A percentile compares a stretch with the other conserved stretches of the same genome.
Conservation (phyloP, 2,797 vertebrate genomes). For the Sylvia borin region DNA sequence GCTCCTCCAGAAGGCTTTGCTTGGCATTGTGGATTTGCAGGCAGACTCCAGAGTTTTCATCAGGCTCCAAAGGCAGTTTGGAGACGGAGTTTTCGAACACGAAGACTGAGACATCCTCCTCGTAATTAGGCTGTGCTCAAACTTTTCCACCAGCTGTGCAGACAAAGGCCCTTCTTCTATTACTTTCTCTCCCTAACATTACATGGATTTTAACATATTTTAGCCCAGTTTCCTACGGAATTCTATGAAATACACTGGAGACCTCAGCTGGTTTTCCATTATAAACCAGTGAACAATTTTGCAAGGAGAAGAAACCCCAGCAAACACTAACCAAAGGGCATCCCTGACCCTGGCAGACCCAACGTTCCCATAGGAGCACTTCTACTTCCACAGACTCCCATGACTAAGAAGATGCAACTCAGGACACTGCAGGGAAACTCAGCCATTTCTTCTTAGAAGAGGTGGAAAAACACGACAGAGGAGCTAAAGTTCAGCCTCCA, state of each 20-base stretch:
- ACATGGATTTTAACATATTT: not conserved
- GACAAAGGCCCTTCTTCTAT: not conserved
- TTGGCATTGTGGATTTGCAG: not conserved
- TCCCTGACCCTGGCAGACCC: not conserved
- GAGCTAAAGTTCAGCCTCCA: not conserved
- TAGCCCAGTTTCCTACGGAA: not conserved
- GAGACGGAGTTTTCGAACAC: not conserved
- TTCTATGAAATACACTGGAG: not conserved
- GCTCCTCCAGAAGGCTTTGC: not conserved
- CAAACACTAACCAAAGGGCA: not conserved
- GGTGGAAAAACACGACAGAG: not conserved
- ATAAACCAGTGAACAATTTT: not conserved
- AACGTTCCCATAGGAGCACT: rapidly evolving
- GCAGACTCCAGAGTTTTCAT: not conserved
- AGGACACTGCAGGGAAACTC: not conserved
- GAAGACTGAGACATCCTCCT: not conserved
- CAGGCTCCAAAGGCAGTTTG: not conserved
- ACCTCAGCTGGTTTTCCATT: not conserved
- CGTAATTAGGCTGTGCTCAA: not conserved
- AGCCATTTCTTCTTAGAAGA: not conserved
- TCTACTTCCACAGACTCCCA: not conserved
- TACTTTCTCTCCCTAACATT: not conserved
- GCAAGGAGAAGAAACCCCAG: not conserved
- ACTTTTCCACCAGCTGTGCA: not conserved
- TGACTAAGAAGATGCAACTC: not conserved